These are phyloP conservation scores for Homarus gammarus DNA, from an alignment of 2,888 invertebrate genomes.

Conservation along the genomic window DNA sequence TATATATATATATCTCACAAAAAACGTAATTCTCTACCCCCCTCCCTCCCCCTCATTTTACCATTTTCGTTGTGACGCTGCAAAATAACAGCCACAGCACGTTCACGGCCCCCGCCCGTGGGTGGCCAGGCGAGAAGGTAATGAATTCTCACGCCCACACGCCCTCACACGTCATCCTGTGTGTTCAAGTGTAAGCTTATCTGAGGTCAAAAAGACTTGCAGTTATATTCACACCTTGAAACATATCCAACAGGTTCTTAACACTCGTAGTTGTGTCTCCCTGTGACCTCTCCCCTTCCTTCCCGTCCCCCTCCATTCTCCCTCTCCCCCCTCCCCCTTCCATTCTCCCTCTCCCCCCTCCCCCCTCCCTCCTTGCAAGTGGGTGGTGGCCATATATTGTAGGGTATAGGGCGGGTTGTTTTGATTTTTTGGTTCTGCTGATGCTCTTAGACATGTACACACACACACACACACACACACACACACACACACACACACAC, in stretches of 20 bases:
- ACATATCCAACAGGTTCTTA: too few relatives aligned
- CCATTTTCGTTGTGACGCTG: not conserved
- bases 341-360: too few relatives aligned
- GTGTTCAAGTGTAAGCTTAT: not conserved
- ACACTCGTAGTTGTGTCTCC: too few relatives aligned
- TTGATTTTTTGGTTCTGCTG: too few relatives aligned
- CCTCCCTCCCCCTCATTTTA: constrained; percentile 1
- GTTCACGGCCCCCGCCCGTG: not conserved
- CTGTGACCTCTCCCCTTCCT: too few relatives aligned
- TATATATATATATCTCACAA: not conserved
- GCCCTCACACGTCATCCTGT: not conserved
- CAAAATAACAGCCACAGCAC: not conserved
- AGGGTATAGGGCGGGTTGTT: too few relatives aligned
- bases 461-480: constrained; percentile 31
- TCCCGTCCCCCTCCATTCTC: too few relatives aligned
- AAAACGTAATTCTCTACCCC: not conserved
- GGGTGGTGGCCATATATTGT: too few relatives aligned
- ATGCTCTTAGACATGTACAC: not conserved
- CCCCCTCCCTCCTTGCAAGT: too few relatives aligned
- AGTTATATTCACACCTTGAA: too few relatives aligned
- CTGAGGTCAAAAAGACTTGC: not conserved
- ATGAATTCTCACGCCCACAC: not conserved
- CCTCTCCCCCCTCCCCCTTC: too few relatives aligned
- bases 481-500: constrained; percentile 33
- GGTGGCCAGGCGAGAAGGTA: not conserved